Evolutionary conservation across 2,797 vertebrate genomes (phyloP), one percentile per base, ranked within the genome.

Genomic region (Channallabes apus): DNA sequence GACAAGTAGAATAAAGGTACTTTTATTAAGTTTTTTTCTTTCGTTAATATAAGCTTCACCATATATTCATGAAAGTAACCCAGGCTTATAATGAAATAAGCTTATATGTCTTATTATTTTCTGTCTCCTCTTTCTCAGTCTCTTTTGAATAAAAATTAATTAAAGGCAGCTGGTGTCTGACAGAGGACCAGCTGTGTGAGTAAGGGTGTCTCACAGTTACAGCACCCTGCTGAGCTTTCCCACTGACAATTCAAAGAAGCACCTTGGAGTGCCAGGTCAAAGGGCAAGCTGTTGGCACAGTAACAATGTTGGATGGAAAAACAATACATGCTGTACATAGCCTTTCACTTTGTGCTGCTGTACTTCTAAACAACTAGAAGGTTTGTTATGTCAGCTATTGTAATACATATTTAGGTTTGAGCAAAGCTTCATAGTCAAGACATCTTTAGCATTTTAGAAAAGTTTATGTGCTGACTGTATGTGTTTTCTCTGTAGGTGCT

Each of bases 191-290:
- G 84, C 84, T 84, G 85, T 27, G 80, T 32, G 67, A 87, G 51
- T 58, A 69, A 86, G 67, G 73, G 61, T 72, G 75, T 85, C 89
- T 82, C 76, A 58, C 61, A 54, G 54, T 82, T 81, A 73, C 65
- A 59, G 68, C 24, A 65, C 81, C 81, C 84, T 56, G 61, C 85
- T 56, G 29, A 86, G 82, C 88, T 85, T 86, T 84, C 54, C n/a
- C 82, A 79, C 84, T 38, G 82, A 73, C 86, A 89, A 91, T 83
- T 90, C 54, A 87, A 77, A 83, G 56, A 58, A 86, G 88, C 90
- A 89, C 88, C 88, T 89, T 86, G 88, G 85, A 91, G 88, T 86
- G 62, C 0, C 3, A 85, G 91, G 89, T 91, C 90, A 86, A 86
- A 82, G 90, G 89, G 88, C 29, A 90, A 90, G 86, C 86, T 77